A percentile compares a stretch with the other conserved stretches of the same genome.
phyloP scores from a whole-genome alignment of 2,888 invertebrate genomes.

The Heliconius ismenius region DNA sequence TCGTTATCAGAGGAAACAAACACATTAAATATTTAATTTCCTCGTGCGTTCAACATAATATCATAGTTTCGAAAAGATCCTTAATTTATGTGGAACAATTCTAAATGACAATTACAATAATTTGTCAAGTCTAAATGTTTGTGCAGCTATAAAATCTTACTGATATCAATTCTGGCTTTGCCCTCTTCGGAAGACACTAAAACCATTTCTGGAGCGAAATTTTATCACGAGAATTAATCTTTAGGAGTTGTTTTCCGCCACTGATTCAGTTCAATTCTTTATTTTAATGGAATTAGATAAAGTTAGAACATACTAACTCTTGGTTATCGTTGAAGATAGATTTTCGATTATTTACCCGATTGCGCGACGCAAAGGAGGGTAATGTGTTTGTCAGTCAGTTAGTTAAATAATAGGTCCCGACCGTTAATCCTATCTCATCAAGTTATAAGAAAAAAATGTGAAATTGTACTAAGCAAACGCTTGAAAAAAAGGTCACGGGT shows the following conservation, averaged over 20 bases:
- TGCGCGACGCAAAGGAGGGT: background rate
- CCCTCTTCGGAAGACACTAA: constrained; percentile 64
- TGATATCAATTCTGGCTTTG: constrained; percentile 61
- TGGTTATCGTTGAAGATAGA: background rate
- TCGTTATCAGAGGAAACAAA: too few relatives aligned
- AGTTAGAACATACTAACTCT: background rate
- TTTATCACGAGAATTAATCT: constrained; percentile 80
- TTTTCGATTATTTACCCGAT: background rate
- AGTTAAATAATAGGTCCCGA: too few relatives aligned
- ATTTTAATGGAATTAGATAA: constrained; percentile 1
- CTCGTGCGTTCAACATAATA: too few relatives aligned
- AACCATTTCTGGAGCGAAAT: constrained; percentile 74
- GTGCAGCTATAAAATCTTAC: constrained; percentile 52
- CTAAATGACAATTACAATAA: background rate
- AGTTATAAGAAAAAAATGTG: too few relatives aligned
- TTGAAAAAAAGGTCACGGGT: too few relatives aligned
- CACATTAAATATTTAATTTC: too few relatives aligned
- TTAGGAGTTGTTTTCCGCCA: constrained; percentile 60
- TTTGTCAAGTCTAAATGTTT: constrained; percentile 45
- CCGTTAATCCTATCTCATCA: too few relatives aligned
- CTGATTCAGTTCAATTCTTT: constrained; percentile 47
- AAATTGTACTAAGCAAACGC: too few relatives aligned
- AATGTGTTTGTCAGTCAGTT: too few relatives aligned
- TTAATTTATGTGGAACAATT: background rate
- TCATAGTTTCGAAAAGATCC: background rate